These are phyloP conservation scores for Zoroaster sp. DNA, from an alignment of 53 echinoderm and acorn worm species.

Conservation along the genomic window DNA sequence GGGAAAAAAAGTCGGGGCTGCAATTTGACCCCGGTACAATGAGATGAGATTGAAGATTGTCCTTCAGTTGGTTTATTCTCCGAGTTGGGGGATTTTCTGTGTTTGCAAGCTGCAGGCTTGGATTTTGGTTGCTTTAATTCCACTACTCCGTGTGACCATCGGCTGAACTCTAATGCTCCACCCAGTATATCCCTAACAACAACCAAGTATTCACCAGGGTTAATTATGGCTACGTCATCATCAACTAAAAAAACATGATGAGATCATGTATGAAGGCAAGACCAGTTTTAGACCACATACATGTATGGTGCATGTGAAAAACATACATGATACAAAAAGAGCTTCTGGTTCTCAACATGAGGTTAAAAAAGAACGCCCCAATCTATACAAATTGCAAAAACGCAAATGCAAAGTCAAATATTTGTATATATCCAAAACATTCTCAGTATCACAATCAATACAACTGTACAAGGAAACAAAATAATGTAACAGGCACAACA, in stretches of 20 bases:
- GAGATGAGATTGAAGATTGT: not conserved
- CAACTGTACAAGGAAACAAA: too few species aligned
- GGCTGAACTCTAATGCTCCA: not conserved
- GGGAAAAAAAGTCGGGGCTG: not conserved
- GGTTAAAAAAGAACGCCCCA: too few species aligned
- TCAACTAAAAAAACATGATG: not conserved
- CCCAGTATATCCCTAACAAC: not conserved
- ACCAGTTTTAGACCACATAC: too few species aligned
- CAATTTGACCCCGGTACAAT: not conserved
- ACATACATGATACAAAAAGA: too few species aligned
- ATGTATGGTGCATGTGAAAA: too few species aligned
- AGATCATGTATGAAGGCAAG: not conserved
- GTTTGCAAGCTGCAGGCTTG: conserved; percentile 22
- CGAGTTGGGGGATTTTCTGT: not conserved
- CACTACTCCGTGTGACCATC: not conserved
- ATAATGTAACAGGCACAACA: too few species aligned
- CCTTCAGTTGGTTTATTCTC: not conserved
- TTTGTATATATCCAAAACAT: too few species aligned
- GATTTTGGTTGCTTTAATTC: not conserved
- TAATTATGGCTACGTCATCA: not conserved
- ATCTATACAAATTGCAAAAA: too few species aligned
- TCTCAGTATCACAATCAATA: too few species aligned
- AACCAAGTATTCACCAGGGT: not conserved
- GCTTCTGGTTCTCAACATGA: too few species aligned
- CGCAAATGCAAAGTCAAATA: too few species aligned